These are phyloP conservation scores for Mactra quadrangularis DNA, from an alignment of 1,140 invertebrate genomes.

Conservation along the genomic window DNA sequence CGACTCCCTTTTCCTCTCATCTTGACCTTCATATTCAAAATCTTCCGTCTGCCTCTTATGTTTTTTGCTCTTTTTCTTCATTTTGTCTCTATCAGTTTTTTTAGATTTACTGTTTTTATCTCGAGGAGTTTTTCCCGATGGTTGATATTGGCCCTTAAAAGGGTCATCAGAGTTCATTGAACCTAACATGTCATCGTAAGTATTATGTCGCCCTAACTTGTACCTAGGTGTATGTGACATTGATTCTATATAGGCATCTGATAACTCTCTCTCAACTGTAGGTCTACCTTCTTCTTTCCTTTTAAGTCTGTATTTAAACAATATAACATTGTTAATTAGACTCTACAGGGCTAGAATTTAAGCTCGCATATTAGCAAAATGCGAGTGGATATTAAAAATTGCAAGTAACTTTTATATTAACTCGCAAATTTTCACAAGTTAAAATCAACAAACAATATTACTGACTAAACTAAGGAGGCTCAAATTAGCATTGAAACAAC, in stretches of 20 bases:
- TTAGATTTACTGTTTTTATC: neutral
- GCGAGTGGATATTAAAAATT: too few relatives aligned
- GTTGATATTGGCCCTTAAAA: conserved; percentile 45
- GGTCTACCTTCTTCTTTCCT: neutral
- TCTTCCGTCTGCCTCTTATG: conserved; percentile 37
- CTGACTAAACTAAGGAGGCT: too few relatives aligned
- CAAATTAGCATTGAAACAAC: too few relatives aligned
- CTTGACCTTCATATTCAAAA: neutral
- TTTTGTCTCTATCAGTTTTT: conserved; percentile 7
- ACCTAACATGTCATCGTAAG: conserved; percentile 52
- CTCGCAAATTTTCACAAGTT: too few relatives aligned
- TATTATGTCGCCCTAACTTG: conserved; percentile 30
- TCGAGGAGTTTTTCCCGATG: conserved; percentile 36
- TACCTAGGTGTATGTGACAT: conserved; percentile 38
- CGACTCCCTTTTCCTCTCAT: neutral
- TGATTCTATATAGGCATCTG: conserved; percentile 33
- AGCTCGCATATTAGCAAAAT: too few relatives aligned
- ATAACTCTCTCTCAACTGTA: conserved; percentile 4
- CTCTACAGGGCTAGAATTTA: too few relatives aligned
- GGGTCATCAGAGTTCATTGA: conserved; percentile 53
- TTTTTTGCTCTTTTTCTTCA: conserved; percentile 29
- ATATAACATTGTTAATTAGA: too few relatives aligned
- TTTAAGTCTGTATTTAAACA: conserved; percentile 30
- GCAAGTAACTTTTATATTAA: too few relatives aligned
- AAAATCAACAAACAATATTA: too few relatives aligned